Conservation (phyloP, 2,113 vertebrate genomes). For the Dipodomys stephensi region DNA sequence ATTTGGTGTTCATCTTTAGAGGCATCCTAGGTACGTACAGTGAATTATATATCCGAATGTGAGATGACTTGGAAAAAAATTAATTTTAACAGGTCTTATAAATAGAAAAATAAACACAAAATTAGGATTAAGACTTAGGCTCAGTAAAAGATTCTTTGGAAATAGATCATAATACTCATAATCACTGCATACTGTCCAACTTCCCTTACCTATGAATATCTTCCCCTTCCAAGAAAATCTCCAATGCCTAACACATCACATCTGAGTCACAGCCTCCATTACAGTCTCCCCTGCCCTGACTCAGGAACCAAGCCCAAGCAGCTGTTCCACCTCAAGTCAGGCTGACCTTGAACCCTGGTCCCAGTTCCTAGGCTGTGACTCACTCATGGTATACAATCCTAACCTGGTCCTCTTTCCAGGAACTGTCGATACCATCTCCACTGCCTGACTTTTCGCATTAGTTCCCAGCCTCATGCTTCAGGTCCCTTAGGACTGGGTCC, state of each 20-base stretch:
- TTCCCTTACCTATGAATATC: background rate
- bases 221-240: background rate
- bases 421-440: background rate
- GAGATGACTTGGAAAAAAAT: background rate
- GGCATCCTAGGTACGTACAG: background rate
- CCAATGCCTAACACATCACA: background rate
- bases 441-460: background rate
- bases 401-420: background rate
- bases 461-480: background rate
- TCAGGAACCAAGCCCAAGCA: background rate
- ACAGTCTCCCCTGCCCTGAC: background rate
- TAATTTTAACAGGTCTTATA: background rate
- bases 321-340: background rate
- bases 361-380: background rate
- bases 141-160: background rate
- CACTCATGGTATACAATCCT: background rate
- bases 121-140: background rate
- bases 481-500: background rate
- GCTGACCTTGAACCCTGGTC: background rate
- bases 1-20: background rate
- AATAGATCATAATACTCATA: background rate
- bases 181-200: too few species aligned
- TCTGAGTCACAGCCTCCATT: background rate
- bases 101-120: constrained; percentile 16
- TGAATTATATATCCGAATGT: background rate